These are phyloP conservation scores for Emberiza fucata DNA, from an alignment of 2,113 vertebrate genomes.

Conservation along the genomic window DNA sequence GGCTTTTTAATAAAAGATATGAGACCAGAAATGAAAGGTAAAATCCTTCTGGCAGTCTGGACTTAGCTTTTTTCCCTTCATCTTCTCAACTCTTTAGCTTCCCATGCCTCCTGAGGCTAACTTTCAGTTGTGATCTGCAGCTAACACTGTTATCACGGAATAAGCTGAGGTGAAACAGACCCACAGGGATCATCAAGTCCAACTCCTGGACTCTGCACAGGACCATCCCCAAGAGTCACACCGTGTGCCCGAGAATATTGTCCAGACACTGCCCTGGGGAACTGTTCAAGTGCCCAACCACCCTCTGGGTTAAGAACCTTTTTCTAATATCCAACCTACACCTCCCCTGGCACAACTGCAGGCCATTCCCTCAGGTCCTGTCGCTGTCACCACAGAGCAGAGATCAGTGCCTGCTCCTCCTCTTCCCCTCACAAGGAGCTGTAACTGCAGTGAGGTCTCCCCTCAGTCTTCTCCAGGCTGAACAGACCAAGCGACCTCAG, in stretches of 20 bases:
- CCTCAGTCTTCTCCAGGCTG: not conserved
- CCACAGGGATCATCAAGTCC: not conserved
- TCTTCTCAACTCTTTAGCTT: not conserved
- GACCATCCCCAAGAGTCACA: not conserved
- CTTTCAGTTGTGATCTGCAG: not conserved
- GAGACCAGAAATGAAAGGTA: not conserved
- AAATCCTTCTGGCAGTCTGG: not conserved
- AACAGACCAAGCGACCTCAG: not conserved
- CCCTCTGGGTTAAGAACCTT: not conserved
- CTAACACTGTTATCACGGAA: not conserved
- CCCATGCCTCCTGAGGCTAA: not conserved
- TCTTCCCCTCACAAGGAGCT: not conserved
- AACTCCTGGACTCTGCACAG: not conserved
- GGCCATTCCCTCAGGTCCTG: not conserved
- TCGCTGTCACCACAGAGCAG: not conserved
- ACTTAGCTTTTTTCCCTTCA: not conserved
- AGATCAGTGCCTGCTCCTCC: not conserved
- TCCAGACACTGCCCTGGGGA: not conserved
- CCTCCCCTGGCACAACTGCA: accelerated
- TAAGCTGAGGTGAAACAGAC: not conserved
- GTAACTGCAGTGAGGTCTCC: not conserved
- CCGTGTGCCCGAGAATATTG: not conserved
- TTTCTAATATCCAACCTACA: accelerated
- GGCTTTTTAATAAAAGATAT: not conserved
- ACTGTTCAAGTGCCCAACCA: accelerated